phyloP scores from a whole-genome alignment of 1,140 invertebrate genomes.

The Orchestia grillus region DNA sequence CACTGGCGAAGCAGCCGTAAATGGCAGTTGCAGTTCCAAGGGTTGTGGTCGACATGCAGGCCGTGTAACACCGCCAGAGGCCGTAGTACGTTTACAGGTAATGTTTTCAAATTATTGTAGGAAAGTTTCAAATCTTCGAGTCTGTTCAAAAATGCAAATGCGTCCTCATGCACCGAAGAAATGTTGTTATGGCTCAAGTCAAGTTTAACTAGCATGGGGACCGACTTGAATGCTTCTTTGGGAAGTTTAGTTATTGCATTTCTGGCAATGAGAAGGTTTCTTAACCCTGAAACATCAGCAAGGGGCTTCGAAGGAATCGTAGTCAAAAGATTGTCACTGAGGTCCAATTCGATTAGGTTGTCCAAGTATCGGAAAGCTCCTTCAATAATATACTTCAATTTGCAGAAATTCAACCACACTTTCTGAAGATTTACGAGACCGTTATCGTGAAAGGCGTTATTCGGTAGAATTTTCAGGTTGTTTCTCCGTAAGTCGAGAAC shows the following conservation, averaged over 20 bases:
- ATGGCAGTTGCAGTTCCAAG: conserved; percentile 85
- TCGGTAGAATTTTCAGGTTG: conserved; percentile 84
- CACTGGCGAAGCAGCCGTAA: conserved; percentile 81
- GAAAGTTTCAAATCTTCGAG: conserved; percentile 84
- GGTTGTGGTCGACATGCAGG: conserved; percentile 81
- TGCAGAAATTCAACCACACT: conserved; percentile 80
- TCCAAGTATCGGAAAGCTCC: conserved; percentile 85
- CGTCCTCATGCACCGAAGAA: conserved; percentile 77
- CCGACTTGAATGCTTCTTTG: conserved; percentile 79
- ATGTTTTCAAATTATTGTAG: conserved; percentile 79
- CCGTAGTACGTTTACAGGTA: conserved; percentile 77
- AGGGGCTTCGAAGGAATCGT: conserved; percentile 80
- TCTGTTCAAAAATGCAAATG: conserved; percentile 81
- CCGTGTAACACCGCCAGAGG: conserved; percentile 80
- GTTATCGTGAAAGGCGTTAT: conserved; percentile 83
- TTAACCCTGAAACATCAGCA: conserved; percentile 79
- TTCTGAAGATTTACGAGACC: conserved; percentile 88
- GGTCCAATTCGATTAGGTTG: conserved; percentile 86
- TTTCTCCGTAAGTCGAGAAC: conserved; percentile 90
- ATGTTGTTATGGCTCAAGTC: conserved; percentile 82
- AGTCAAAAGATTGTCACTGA: conserved; percentile 80
- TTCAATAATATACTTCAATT: conserved; percentile 85
- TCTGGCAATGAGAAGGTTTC: conserved; percentile 81
- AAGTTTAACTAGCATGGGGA: conserved; percentile 80
- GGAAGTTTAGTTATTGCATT: conserved; percentile 81